Base-by-base conservation (phyloP, 2,113 vertebrate genomes). In the human (Homo sapiens) region DNA sequence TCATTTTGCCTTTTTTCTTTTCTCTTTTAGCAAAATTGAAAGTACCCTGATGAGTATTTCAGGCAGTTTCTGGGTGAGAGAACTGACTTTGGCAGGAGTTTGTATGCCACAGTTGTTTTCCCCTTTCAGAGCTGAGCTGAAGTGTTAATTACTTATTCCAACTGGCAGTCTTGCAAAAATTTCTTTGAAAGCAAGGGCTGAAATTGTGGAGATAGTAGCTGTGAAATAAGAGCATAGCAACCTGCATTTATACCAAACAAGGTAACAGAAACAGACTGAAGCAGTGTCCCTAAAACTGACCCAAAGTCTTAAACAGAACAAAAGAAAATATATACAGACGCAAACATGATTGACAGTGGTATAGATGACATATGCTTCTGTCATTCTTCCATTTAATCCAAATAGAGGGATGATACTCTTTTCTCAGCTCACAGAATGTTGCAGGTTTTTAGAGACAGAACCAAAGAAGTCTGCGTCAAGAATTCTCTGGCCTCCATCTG, bases 81-180 rank as follows among this genome's bases (percentile, higher is more conserved):
- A 88, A 96, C 76, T 85, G 92, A 96, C 59, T 96, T 97, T 97
- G 97, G 97, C 97, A 97, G 81, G 83, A 81, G 76, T 93, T 94
- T 97, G 90, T 90, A 88, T 90, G 76, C 95, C 92, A 90, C 93
- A 93, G 93, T 98, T 95, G 95, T 98, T 98, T 97, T 96, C 88
- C 66, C 48, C 90, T 96, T 98, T 97, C 95, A 97, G 96, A 97
- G 84, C 84, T 61, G 72, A 97, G 87, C 95, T 96, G 94, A 97
- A 97, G 97, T 94, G 95, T 97, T 98, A 97, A 98, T 98, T 97
- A 96, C 97, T 97, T 97, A 96, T 96, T 97, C 97, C 97, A 97
- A 97, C 92, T 98, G 97, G 97, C 97, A 98, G 88, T 90, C 70
- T 94, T 96, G 94, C 97, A 97, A 97, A 97, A 94, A 92, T 94